phyloP scores from a whole-genome alignment of 2,113 vertebrate genomes.

The Cynoglossus semilaevis region DNA sequence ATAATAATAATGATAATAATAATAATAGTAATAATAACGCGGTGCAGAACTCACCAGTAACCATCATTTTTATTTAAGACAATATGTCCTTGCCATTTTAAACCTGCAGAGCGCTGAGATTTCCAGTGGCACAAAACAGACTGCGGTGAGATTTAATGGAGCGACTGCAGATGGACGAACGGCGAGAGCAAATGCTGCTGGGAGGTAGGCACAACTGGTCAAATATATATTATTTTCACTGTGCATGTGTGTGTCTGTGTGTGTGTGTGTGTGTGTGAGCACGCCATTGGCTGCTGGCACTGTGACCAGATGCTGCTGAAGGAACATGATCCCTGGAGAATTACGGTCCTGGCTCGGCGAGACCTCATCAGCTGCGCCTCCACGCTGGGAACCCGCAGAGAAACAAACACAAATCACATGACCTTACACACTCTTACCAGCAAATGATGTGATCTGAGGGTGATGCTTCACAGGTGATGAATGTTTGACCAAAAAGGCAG shows the following conservation, averaged over 20 bases:
- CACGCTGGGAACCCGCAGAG: constrained; percentile 49
- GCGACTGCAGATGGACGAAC: constrained; percentile 54
- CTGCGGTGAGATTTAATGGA: constrained; percentile 42
- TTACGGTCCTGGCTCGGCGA: constrained; percentile 61
- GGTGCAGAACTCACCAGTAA: constrained; percentile 12
- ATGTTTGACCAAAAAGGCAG: constrained; percentile 38
- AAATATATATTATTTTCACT: constrained; percentile 46
- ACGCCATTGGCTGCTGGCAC: constrained; percentile 54
- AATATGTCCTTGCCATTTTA: constrained; percentile 39
- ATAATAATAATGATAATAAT: constrained; percentile 7
- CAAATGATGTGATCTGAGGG: constrained; percentile 55
- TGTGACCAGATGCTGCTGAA: constrained; percentile 63
- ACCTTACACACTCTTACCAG: constrained; percentile 57
- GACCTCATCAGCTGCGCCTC: constrained; percentile 68
- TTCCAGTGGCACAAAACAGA: constrained; percentile 48
- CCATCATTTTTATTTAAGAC: constrained; percentile 28
- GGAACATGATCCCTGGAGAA: constrained; percentile 65
- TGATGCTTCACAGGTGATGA: constrained; percentile 21
- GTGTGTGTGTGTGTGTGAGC: constrained; percentile 10
- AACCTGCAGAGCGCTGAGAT: constrained; percentile 33
- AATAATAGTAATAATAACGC: not conserved
- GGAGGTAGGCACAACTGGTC: constrained; percentile 46
- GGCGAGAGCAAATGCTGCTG: constrained; percentile 45
- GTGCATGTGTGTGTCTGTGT: constrained; percentile 8
- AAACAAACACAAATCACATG: constrained; percentile 59